Base-by-base conservation (phyloP, 2,113 vertebrate genomes). In the Passer domesticus region DNA sequence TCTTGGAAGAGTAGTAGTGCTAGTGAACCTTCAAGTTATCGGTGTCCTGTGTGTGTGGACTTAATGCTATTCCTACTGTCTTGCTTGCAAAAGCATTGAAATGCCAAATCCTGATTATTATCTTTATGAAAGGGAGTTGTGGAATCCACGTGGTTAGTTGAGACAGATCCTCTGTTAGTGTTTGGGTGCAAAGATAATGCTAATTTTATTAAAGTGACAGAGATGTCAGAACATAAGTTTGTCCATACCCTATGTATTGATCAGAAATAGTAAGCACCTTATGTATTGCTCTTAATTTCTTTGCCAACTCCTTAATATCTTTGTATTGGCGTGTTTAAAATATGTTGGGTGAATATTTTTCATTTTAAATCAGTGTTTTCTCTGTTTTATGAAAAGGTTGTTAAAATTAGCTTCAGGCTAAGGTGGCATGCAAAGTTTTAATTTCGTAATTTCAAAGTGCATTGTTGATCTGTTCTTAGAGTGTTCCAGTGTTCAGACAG, bases 21-120 rank as follows among this genome's bases (percentile, higher is more conserved):
- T n/a, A 30, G 14, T 44, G 70, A 75, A 35, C 46, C n/a, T 62
- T 17, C 3, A 56, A 17, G 13, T 18, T 88, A 25, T 35, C 13
- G 33, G 19, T 59, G 33, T 21, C 16, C 19, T 17, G 1, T 55
- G n/a, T 2, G 0, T 0, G 0, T 60, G 35, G 21, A 62, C 15
- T 72, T 78, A 59, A 5, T 20, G 10, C 27, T 69, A 2, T 11
- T 80, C 39, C 11, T 6, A 11, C 47, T 33, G 11, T 31, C 28
- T 49, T 59, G 20, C 13, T 33, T 50, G 37, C 27, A 44, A 2
- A 73, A 41, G 2, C 59, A 28, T 12, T 1, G 2, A 33, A 76
- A 39, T 80, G 83, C 0, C 7, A 62, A 77, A 44, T 90, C 13
- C 8, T 66, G 41, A 27, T 16, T 66, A 13, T 21, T 53, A 8